Percentiles rank a stretch among this genome's conserved stretches.
Conservation (phyloP, 1,140 invertebrate genomes). For the Hyles euphorbiae region DNA sequence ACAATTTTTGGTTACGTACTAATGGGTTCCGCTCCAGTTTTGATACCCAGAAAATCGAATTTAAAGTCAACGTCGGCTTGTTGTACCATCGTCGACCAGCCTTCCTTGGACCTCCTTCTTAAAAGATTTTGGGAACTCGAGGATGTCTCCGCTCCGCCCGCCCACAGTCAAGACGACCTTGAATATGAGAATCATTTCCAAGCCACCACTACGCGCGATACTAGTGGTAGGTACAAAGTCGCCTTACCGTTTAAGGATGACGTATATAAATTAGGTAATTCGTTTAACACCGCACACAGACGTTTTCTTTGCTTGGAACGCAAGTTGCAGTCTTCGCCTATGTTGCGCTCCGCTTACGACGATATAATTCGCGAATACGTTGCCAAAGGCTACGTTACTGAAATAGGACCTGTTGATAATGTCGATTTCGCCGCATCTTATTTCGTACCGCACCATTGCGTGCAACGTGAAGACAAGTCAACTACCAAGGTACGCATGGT, state of each 20-base stretch:
- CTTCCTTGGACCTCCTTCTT: slow-evolving; percentile 5
- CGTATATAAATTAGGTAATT: slow-evolving; percentile 12
- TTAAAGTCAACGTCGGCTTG: neutral
- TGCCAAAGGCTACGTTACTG: slow-evolving; percentile 19
- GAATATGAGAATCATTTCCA: slow-evolving; percentile 16
- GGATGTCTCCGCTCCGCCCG: slow-evolving; percentile 9
- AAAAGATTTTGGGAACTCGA: slow-evolving; percentile 20
- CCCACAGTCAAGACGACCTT: slow-evolving; percentile 8
- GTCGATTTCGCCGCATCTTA: slow-evolving; percentile 6
- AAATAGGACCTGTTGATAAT: neutral
- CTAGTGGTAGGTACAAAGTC: slow-evolving; percentile 10
- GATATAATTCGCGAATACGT: slow-evolving; percentile 16
- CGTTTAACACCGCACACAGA: slow-evolving; percentile 9
- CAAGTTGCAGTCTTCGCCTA: slow-evolving; percentile 12
- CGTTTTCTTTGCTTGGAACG: slow-evolving; percentile 15
- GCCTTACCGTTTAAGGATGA: slow-evolving; percentile 15
- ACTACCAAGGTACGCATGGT: slow-evolving; percentile 14
- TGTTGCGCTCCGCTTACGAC: slow-evolving; percentile 14
- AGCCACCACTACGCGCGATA: slow-evolving; percentile 12
- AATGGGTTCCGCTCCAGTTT: neutral
- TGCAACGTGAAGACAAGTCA: slow-evolving; percentile 20
- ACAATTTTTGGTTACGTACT: neutral
- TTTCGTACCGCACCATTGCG: slow-evolving; percentile 27
- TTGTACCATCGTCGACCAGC: slow-evolving; percentile 8
- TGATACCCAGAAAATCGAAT: too few relatives aligned